Conservation (phyloP, 2,113 vertebrate genomes). For the Oxyruncus cristatus region DNA sequence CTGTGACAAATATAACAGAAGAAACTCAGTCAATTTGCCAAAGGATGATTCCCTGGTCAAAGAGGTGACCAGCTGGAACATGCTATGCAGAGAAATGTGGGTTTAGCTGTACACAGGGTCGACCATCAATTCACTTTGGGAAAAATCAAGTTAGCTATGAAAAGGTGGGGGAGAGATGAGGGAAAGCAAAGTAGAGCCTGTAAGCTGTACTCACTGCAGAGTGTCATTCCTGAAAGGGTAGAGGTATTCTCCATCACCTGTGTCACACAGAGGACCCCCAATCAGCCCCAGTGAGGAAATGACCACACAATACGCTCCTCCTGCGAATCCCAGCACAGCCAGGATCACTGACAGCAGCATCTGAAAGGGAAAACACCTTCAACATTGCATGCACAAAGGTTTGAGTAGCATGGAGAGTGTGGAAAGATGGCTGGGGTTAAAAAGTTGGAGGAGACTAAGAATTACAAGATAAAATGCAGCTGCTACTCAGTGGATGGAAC, state of each 20-base stretch:
- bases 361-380: slow-evolving; percentile 29
- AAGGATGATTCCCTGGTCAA: background rate
- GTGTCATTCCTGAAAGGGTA: slow-evolving; percentile 69
- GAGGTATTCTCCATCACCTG: slow-evolving; percentile 57
- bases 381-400: background rate
- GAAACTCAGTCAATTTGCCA: background rate
- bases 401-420: background rate
- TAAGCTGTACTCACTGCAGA: slow-evolving; percentile 44
- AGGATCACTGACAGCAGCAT: slow-evolving; percentile 59
- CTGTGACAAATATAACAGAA: background rate
- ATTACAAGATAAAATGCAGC: background rate
- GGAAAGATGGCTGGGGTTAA: background rate
- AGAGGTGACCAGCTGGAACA: background rate
- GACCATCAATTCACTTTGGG: background rate
- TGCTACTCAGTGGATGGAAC: background rate
- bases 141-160: background rate
- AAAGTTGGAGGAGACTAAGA: background rate
- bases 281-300: slow-evolving; percentile 65
- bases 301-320: slow-evolving; percentile 34
- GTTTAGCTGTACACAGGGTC: background rate
- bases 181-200: background rate
- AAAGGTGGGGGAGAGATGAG: background rate
- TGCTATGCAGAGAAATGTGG: background rate
- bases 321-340: background rate
- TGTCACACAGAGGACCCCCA: slow-evolving; percentile 59